Evolutionary conservation across 2,797 vertebrate genomes (phyloP), one percentile per base, ranked within the genome.

Genomic region (Benthosema pterotum): DNA sequence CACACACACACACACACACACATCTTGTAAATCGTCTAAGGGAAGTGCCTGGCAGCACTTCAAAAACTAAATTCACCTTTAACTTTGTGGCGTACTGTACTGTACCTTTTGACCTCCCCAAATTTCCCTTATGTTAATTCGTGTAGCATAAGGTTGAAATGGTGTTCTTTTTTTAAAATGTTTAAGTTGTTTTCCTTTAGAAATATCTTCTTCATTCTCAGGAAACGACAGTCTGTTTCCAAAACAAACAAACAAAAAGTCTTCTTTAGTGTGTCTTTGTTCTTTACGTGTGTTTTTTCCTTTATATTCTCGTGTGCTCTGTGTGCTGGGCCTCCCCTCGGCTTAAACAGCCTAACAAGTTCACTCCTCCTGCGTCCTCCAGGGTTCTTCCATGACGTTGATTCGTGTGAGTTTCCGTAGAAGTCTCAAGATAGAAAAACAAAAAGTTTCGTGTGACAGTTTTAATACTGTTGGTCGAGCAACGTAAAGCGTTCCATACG

Each of bases 11-110:
- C n/a, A n/a, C n/a, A n/a, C n/a, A n/a, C n/a, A n/a, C n/a, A n/a
- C n/a, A n/a, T n/a, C n/a, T n/a, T n/a, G n/a, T n/a, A n/a, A n/a
- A n/a, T n/a, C n/a, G n/a, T n/a, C n/a, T n/a, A n/a, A n/a, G n/a
- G n/a, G n/a, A n/a, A n/a, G n/a, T n/a, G n/a, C n/a, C n/a, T n/a
- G n/a, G n/a, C n/a, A n/a, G n/a, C n/a, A n/a, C n/a, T n/a, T n/a
- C n/a, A n/a, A n/a, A n/a, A 96, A 95, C 93, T 94, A 96, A 96
- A 96, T 92, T 67, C 92, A 94, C 86, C 86, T 93, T 93, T 94
- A 92, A 88, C 55, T 88, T 87, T 80, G 74, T 88, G 76, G 79
- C 32, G 32, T 38, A 38, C 32, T 38, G 32, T 38, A 38, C 32
- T 85, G 74, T 80, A 74, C 76, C 74, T 92, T 93, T 90, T 87